phyloP scores from a whole-genome alignment of 2,113 vertebrate species.

The Sebastes schlegelii region DNA sequence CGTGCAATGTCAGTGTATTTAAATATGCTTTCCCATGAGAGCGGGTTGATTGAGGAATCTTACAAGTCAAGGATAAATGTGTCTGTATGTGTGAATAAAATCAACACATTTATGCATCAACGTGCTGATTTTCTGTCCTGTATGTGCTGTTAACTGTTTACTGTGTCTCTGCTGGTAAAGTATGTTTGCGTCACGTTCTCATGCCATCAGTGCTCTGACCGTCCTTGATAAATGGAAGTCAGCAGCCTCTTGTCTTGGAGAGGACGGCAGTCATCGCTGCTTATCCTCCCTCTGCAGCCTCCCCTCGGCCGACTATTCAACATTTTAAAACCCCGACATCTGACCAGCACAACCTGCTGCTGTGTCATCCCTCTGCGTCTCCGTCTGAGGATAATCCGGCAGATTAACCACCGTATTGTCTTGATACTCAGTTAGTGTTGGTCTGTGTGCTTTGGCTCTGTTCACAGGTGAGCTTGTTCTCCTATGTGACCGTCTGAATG shows the following conservation, averaged over 20 bases:
- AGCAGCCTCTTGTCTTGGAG: background rate
- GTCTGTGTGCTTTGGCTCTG: background rate
- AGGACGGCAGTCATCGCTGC: slow-evolving; percentile 21
- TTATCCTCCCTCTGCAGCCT: slow-evolving; percentile 35
- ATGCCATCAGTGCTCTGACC: background rate
- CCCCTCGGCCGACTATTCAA: background rate
- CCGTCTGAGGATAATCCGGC: background rate
- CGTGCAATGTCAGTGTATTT: too few relatives aligned
- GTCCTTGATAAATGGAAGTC: slow-evolving; percentile 4
- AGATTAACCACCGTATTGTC: slow-evolving; percentile 13
- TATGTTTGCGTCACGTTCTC: background rate
- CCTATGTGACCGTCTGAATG: slow-evolving; percentile 12
- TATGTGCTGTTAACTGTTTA: background rate
- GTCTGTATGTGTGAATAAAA: background rate
- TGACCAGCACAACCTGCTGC: background rate
- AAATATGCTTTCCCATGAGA: too few relatives aligned
- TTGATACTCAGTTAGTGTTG: background rate
- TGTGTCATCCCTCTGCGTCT: too few relatives aligned
- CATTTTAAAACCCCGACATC: background rate
- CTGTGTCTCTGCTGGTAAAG: background rate
- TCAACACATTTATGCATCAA: too few relatives aligned
- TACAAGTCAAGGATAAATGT: background rate
- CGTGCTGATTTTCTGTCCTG: background rate
- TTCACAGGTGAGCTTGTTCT: slow-evolving; percentile 15
- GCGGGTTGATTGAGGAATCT: too few relatives aligned